These are phyloP conservation scores for Lophochroa leadbeateri DNA, from an alignment of 2,113 vertebrate species.

Conservation along the genomic window DNA sequence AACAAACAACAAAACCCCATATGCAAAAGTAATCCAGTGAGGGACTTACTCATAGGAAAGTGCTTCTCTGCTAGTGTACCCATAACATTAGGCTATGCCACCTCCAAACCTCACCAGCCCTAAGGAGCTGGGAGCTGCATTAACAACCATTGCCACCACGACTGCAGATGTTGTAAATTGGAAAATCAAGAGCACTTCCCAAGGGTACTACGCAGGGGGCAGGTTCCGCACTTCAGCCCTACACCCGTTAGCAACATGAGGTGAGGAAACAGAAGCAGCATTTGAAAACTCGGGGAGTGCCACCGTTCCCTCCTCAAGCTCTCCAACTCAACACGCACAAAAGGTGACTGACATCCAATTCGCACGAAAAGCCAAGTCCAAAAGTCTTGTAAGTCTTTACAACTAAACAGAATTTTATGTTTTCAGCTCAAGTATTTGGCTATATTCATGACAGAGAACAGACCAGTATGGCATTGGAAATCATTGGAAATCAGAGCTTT, in stretches of 20 bases:
- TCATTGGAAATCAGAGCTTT: neutral
- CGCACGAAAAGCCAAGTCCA: neutral
- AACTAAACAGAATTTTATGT: neutral
- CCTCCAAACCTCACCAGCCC: neutral
- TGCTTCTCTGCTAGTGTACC: neutral
- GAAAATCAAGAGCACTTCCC: neutral
- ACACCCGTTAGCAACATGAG: rapidly evolving
- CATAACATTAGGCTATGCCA: neutral
- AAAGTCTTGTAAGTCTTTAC: neutral
- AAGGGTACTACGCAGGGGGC: neutral
- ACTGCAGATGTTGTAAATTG: neutral
- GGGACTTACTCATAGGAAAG: neutral
- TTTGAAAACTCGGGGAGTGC: neutral
- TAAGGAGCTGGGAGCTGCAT: neutral
- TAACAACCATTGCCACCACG: rapidly evolving
- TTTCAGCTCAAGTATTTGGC: neutral
- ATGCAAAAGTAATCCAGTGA: neutral
- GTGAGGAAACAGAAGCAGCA: neutral
- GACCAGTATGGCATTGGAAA: neutral
- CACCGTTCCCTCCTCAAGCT: neutral
- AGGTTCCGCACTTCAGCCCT: neutral
- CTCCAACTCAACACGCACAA: neutral
- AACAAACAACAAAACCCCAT: neutral
- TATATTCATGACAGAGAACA: neutral
- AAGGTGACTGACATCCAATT: neutral